A percentile compares a stretch with the other conserved stretches of the same genome.
phyloP scores from a whole-genome alignment of 1,140 invertebrate species.

The Probaryconus sp. region DNA sequence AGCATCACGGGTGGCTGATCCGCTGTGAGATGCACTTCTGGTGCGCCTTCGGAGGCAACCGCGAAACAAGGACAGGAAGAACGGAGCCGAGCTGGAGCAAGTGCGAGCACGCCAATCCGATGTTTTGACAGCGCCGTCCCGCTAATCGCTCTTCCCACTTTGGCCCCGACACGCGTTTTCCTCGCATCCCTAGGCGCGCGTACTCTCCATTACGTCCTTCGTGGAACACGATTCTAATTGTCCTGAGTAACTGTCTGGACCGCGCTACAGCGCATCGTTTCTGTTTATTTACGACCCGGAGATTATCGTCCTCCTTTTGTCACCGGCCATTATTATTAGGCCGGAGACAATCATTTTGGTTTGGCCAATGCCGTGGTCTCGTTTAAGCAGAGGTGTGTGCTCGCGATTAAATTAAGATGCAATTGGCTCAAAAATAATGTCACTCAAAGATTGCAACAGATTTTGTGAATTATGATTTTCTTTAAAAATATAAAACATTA shows the following conservation, averaged over 20 bases:
- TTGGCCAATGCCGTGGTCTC: background rate
- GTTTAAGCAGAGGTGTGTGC: background rate
- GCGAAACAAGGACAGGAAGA: slow-evolving; percentile 18
- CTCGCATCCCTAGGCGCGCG: slow-evolving; percentile 49
- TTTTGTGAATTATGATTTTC: no score
- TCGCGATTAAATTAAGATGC: no score
- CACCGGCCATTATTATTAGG: slow-evolving; percentile 39
- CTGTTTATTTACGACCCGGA: slow-evolving; percentile 55
- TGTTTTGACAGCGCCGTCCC: slow-evolving; percentile 75
- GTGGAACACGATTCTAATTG: slow-evolving; percentile 68
- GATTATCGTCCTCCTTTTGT: slow-evolving; percentile 40
- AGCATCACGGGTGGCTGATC: slow-evolving; percentile 72
- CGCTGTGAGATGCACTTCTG: slow-evolving; percentile 62
- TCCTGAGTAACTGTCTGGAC: slow-evolving; percentile 62
- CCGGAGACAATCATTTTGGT: slow-evolving; percentile 12
- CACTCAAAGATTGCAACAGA: no score
- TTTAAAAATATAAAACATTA: no score
- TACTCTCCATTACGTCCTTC: slow-evolving; percentile 63
- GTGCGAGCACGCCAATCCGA: slow-evolving; percentile 52
- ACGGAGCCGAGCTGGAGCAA: background rate
- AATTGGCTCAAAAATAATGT: no score
- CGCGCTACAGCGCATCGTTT: slow-evolving; percentile 29
- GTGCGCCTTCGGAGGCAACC: slow-evolving; percentile 36
- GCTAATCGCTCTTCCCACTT: slow-evolving; percentile 77
- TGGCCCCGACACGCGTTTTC: slow-evolving; percentile 44